Evolutionary conservation across 2,888 invertebrate species (phyloP).

Genomic region (Ormyrus nitidulus): DNA sequence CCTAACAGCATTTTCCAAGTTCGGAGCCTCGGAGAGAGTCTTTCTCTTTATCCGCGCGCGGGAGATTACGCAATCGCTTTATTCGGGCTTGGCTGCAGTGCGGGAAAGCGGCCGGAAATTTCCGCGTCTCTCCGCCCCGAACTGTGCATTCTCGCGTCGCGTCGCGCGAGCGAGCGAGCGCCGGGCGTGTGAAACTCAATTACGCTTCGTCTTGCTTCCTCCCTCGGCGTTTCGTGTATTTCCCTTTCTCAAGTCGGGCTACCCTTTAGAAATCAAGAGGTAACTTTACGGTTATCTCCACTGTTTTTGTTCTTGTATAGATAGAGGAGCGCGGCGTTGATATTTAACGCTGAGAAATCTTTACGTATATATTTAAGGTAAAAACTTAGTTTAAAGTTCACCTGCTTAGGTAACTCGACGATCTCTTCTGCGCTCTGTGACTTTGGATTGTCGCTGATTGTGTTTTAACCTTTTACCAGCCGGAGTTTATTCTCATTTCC

Average conservation of each 20-base stretch:
- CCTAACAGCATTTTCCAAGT: conserved; percentile 58
- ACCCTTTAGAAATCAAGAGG: conserved; percentile 26
- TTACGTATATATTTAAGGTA: background rate
- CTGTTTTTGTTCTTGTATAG: conserved; percentile 26
- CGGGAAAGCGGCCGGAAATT: conserved; percentile 38
- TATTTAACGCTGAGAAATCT: conserved; percentile 4
- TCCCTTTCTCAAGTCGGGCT: background rate
- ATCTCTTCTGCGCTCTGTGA: no score
- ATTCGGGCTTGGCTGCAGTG: conserved; percentile 15
- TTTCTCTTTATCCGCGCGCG: conserved; percentile 57
- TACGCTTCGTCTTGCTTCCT: conserved; percentile 21
- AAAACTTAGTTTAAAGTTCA: conserved; percentile 15
- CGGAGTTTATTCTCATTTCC: no score
- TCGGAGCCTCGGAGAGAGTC: conserved; percentile 32
- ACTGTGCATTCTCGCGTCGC: conserved; percentile 33
- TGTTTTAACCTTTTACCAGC: no score
- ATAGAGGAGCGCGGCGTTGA: background rate
- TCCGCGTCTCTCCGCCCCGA: conserved; percentile 20
- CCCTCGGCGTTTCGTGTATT: background rate
- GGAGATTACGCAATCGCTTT: conserved; percentile 58
- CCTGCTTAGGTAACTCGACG: no score
- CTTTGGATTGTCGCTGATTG: no score
- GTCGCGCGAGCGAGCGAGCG: background rate
- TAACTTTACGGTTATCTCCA: conserved; percentile 38
- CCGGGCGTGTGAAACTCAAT: conserved; percentile 49